Evolutionary conservation across 2,888 invertebrate species (phyloP), one percentile per base, ranked within the genome.

Genomic region (Lagria hirta): DNA sequence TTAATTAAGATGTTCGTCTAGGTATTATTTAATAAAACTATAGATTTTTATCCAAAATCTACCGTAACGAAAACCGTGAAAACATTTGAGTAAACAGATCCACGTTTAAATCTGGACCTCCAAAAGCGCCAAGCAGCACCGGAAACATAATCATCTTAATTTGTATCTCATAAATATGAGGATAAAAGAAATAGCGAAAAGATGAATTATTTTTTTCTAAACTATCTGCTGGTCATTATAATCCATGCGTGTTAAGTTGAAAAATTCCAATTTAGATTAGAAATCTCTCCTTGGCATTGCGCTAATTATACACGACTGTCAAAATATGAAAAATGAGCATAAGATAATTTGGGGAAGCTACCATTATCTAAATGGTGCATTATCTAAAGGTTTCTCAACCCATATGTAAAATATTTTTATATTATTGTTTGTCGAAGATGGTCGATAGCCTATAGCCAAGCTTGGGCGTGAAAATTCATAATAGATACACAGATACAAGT

Each of bases 321-420:
- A 34, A 38, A 51, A 48, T 48, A 35, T 51, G 50, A 51, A 42
- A 42, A 48, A 51, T 48, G 50, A 49, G 17, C 13, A 17, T 10
- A 21, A 43, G 33, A 41, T 41, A 38, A 38, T 38, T 38, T 38
- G 22, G n/a, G 22, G 20, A 34, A 28, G 29, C 12, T 17, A 22
- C 38, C 38, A 38, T 38, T 38, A 38, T 24, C 30, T 30, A 38
- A 38, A 23, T 38, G 38, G 30, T 24, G 22, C 22, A 23, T 38
- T 38, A 30, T 30, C 38, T 6, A 1, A 10, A 8, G 24, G 15
- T 15, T 8, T 24, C 14, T 16, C 26, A 7, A 17, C 11, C 18
- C 16, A 8, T 16, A 17, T 7, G 23, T 37, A 29, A 30, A 28
- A 38, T 30, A 38, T 28, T 28, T 37, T 37, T 30, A 38, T 38